Evolutionary conservation across 2,797 vertebrate genomes (phyloP), one percentile per base, ranked within the genome.

Genomic region (Todus mexicanus): DNA sequence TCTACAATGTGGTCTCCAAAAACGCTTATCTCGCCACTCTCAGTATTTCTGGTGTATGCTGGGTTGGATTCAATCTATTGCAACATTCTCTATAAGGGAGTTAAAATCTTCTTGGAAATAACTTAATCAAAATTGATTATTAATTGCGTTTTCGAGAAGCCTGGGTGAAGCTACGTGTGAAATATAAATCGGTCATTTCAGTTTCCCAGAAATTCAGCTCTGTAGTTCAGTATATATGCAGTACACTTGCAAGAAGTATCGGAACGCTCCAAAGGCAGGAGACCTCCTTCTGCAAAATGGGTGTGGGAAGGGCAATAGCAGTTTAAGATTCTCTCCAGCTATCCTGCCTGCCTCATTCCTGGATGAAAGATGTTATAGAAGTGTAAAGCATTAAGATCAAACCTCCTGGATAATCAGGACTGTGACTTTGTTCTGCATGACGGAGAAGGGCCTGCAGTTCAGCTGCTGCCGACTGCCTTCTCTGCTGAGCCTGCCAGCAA

Each of bases 361-460:
- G 82, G 37, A 79, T 95, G 76, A 88, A 93, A 86, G 73, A 33
- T 76, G 29, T 70, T 81, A 15, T 7, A 8, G 79, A 79, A 93
- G 60, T 84, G 42, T 65, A n/a, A 84, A 84, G 80, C 66, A 71
- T 88, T 82, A 73, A 76, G 91, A 94, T 93, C 84, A 94, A 95
- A 68, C 89, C 70, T 89, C 59, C 70, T 84, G 79, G 73, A 70
- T 94, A 89, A 95, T 87, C 95, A 79, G 79, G 68, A 42, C 64
- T 68, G 15, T 76, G 89, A 66, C 87, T 96, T 96, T 87, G 56
- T 91, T 92, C 86, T 83, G 84, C 47, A 11, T 91, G 89, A 54
- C 51, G 70, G 90, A 76, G 93, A 61, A 68, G 69, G 90, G 71
- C 51, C 95, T 84, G 51, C 20, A 6, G 90, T 84, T 92, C 81